A percentile compares a stretch with the other conserved stretches of the same genome.
Evolutionary conservation across 2,888 invertebrate genomes (phyloP).

Genomic region (Fragum whitleyi): DNA sequence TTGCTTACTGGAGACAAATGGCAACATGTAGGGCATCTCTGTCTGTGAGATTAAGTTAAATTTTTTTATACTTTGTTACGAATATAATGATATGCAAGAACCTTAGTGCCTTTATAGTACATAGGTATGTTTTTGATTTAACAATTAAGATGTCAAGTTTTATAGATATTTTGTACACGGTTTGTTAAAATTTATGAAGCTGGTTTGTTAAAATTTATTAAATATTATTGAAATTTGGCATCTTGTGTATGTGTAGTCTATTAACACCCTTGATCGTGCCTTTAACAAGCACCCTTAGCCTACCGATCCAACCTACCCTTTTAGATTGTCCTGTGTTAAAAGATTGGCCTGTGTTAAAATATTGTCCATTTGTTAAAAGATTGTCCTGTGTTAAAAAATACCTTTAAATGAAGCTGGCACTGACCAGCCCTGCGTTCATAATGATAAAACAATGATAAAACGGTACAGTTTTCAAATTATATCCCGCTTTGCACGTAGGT

Average conservation of each 20-base stretch:
- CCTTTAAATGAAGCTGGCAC: too few relatives aligned
- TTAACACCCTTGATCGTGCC: not conserved
- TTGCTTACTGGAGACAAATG: too few relatives aligned
- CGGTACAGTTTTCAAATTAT: too few relatives aligned
- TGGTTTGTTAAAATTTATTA: conserved; percentile 4
- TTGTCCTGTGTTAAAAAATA: too few relatives aligned
- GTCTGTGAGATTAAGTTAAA: not conserved
- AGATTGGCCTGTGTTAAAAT: too few relatives aligned
- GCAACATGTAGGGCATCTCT: not conserved
- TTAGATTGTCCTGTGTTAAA: too few relatives aligned
- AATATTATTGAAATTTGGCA: not conserved
- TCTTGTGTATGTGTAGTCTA: conserved; percentile 6
- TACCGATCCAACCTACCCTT: too few relatives aligned
- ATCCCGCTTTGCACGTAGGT: too few relatives aligned
- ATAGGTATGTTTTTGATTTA: not conserved
- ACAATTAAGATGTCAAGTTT: not conserved
- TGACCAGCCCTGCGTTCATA: too few relatives aligned
- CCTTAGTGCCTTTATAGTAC: not conserved
- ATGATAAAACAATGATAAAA: too few relatives aligned
- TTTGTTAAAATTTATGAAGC: not conserved
- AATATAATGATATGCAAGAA: not conserved
- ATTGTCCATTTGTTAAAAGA: too few relatives aligned
- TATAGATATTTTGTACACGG: not conserved
- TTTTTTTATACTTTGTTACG: not conserved
- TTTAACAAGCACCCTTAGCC: too few relatives aligned